A percentile compares a stretch with the other conserved stretches of the same genome.
Evolutionary conservation across 1,140 invertebrate genomes (phyloP).

Genomic region (Cotesia chilonis): DNA sequence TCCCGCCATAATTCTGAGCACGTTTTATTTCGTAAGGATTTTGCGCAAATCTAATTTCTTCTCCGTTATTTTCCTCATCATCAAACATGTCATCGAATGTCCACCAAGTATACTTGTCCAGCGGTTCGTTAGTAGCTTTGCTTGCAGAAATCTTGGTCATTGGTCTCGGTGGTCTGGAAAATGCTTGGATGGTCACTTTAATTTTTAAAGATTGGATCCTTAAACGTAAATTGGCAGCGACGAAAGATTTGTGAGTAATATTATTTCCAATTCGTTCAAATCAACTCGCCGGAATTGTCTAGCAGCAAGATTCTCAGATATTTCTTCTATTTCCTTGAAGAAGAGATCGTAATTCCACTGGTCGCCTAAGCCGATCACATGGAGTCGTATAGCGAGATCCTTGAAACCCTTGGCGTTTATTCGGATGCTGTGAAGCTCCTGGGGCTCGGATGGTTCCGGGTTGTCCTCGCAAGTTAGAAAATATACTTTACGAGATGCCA

Average conservation of each 20-base stretch:
- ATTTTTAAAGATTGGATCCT: constrained; percentile 41
- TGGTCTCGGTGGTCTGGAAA: constrained; percentile 19
- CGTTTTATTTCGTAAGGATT: background rate
- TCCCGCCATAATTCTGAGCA: constrained; percentile 26
- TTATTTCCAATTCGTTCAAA: constrained; percentile 43
- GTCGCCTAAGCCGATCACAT: constrained; percentile 41
- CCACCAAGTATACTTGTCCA: constrained; percentile 31
- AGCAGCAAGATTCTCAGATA: constrained; percentile 34
- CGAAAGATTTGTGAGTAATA: constrained; percentile 40
- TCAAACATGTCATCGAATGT: constrained; percentile 4
- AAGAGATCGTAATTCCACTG: constrained; percentile 44
- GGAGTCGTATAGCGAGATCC: constrained; percentile 39
- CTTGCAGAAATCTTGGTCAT: constrained; percentile 27
- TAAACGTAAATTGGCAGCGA: constrained; percentile 36
- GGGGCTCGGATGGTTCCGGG: constrained; percentile 22
- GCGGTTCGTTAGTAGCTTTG: constrained; percentile 43
- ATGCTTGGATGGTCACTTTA: constrained; percentile 37
- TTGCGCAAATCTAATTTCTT: background rate
- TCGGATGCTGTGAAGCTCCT: constrained; percentile 42
- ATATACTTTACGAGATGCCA: constrained; percentile 40
- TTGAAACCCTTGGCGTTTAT: constrained; percentile 30
- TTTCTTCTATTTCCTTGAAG: constrained; percentile 49
- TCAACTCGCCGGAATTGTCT: constrained; percentile 38
- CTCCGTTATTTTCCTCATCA: constrained; percentile 17
- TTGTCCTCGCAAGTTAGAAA: constrained; percentile 47